Percentiles rank a stretch among this genome's conserved stretches.
These are phyloP conservation scores for Halichoerus grypus DNA, from an alignment of 2,113 vertebrate genomes.

Conservation along the genomic window DNA sequence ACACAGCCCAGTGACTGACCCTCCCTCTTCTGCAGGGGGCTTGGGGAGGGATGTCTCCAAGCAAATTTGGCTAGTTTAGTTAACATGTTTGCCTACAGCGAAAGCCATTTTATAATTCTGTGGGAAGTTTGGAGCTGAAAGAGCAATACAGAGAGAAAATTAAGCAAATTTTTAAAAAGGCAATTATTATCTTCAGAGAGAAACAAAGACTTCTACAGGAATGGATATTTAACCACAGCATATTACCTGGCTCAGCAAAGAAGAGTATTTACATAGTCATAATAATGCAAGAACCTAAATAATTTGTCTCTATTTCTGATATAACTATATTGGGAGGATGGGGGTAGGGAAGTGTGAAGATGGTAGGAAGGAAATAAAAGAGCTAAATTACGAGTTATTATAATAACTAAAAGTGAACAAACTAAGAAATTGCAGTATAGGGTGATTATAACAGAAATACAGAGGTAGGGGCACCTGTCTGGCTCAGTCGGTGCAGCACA, in stretches of 20 bases:
- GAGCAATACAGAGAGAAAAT: background rate
- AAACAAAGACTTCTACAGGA: background rate
- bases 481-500: too few relatives aligned
- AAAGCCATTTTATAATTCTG: background rate
- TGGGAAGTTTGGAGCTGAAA: background rate
- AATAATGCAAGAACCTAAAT: background rate
- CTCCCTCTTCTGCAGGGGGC: background rate
- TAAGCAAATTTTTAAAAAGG: background rate
- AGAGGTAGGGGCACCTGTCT: background rate
- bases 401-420: background rate
- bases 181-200: background rate
- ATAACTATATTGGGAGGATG: background rate
- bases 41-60: background rate
- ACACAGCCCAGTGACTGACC: background rate
- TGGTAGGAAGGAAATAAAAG: background rate
- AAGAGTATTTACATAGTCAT: background rate
- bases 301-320: background rate
- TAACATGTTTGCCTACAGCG: background rate
- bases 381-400: background rate
- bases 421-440: background rate
- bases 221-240: background rate
- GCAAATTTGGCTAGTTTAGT: background rate
- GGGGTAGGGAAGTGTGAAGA: background rate
- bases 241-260: background rate
- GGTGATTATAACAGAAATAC: background rate